phyloP scores from a whole-genome alignment of 2,113 vertebrate species.

The Cyprinodon variegatus region DNA sequence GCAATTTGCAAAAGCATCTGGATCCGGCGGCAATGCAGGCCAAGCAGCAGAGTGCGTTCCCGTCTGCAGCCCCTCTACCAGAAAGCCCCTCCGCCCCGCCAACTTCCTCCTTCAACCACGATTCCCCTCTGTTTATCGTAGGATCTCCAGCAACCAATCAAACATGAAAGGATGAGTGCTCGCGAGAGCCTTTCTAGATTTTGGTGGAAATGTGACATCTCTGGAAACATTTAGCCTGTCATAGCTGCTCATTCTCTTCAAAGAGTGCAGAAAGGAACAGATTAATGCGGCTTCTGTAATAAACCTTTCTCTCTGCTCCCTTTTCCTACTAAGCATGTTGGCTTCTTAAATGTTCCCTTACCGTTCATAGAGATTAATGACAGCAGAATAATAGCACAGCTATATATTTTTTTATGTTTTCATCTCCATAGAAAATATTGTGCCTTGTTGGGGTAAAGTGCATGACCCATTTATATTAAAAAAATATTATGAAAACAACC shows the following conservation, averaged over 20 bases:
- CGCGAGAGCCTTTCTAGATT: conserved; percentile 79
- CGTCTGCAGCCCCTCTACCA: conserved; percentile 49
- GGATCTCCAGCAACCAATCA: conserved; percentile 84
- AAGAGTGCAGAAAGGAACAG: conserved; percentile 78
- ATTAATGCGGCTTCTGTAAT: conserved; percentile 83
- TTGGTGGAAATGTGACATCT: conserved; percentile 84
- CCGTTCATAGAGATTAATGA: conserved; percentile 55
- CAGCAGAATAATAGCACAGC: conserved; percentile 50
- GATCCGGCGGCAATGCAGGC: conserved; percentile 68
- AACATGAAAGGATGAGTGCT: conserved; percentile 86
- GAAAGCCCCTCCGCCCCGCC: conserved; percentile 36
- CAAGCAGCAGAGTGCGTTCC: conserved; percentile 56
- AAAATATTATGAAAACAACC: too few species aligned
- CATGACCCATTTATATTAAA: too few species aligned
- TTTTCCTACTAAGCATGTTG: conserved; percentile 66
- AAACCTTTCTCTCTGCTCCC: conserved; percentile 76
- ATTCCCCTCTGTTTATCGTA: conserved; percentile 84
- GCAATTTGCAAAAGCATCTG: conserved; percentile 81
- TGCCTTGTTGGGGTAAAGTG: too few species aligned
- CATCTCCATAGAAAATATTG: too few species aligned
- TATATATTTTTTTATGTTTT: conserved; percentile 71
- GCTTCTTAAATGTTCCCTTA: conserved; percentile 63
- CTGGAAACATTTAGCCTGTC: conserved; percentile 84
- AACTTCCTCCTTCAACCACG: conserved; percentile 61
- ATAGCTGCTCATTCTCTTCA: conserved; percentile 78